Evolutionary conservation across 2,113 vertebrate species (phyloP).

Genomic region (Phaethon lepturus): DNA sequence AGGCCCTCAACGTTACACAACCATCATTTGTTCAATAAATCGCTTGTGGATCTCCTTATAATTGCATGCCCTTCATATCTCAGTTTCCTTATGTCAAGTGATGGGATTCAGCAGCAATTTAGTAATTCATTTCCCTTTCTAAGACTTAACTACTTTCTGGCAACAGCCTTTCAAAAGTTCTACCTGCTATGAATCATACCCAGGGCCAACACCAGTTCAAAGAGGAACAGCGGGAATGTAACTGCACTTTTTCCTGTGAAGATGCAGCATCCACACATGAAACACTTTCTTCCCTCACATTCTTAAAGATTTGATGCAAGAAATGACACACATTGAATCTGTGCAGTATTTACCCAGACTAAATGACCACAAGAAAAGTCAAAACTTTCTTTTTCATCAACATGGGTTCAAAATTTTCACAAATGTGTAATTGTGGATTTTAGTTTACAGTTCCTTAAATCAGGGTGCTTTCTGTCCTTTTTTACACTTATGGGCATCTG

Average conservation of each 20-base stretch:
- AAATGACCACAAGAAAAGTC: not conserved
- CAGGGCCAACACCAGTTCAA: not conserved
- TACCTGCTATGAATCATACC: not conserved
- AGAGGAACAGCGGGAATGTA: not conserved
- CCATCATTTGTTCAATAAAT: not conserved
- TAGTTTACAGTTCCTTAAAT: not conserved
- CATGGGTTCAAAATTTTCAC: not conserved
- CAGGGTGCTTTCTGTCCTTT: not conserved
- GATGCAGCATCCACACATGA: not conserved
- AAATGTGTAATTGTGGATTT: rapidly evolving
- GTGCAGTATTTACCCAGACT: not conserved
- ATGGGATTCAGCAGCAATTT: too few species aligned
- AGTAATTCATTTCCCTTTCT: not conserved
- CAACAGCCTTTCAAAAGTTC: not conserved
- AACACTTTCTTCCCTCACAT: not conserved
- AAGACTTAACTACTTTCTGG: not conserved
- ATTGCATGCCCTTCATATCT: not conserved
- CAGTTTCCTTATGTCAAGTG: not conserved
- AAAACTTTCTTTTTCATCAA: not conserved
- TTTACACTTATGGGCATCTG: rapidly evolving
- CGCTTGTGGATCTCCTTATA: not conserved
- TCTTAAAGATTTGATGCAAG: not conserved
- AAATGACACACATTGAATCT: not conserved
- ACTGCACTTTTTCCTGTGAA: not conserved
- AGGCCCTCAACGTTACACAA: not conserved